A percentile compares a stretch with the other conserved stretches of the same genome.
These are phyloP conservation scores for Trichonephila clavipes DNA, from an alignment of 1,140 invertebrate genomes.

Conservation along the genomic window DNA sequence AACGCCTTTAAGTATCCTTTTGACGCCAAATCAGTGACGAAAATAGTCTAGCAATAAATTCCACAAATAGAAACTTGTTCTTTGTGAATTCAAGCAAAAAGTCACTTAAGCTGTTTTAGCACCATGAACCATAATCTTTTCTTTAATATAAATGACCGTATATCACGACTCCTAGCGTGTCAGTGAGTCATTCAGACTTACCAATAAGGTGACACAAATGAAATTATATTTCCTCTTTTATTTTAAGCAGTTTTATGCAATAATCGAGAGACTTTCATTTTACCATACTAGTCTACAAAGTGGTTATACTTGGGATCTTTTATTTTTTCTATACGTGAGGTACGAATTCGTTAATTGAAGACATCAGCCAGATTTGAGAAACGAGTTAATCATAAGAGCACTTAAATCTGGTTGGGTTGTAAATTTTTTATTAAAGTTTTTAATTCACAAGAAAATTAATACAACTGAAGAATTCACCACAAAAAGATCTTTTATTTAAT, in stretches of 20 bases:
- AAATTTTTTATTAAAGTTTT: neutral
- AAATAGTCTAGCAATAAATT: neutral
- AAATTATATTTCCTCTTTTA: constrained; percentile 51
- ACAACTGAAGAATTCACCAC: too few relatives aligned
- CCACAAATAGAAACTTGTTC: constrained; percentile 41
- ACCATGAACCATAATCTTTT: constrained; percentile 41
- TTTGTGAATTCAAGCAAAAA: constrained; percentile 47
- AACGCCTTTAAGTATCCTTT: neutral
- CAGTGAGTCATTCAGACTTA: constrained; percentile 37
- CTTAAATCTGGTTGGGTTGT: neutral
- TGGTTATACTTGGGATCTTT: neutral
- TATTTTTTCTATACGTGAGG: neutral
- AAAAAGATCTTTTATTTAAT: too few relatives aligned
- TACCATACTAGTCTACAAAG: neutral
- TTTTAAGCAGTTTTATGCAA: constrained; percentile 48
- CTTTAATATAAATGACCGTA: constrained; percentile 59
- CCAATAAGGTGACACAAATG: constrained; percentile 62
- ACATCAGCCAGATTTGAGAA: neutral
- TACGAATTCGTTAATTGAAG: neutral
- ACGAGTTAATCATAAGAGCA: neutral
- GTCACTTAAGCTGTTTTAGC: constrained; percentile 48
- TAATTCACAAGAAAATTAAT: neutral
- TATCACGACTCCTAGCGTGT: constrained; percentile 65
- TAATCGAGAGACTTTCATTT: constrained; percentile 23
- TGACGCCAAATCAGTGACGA: neutral